phyloP scores from a whole-genome alignment of 1,140 invertebrate genomes.

The Bilobella aurantiaca region DNA sequence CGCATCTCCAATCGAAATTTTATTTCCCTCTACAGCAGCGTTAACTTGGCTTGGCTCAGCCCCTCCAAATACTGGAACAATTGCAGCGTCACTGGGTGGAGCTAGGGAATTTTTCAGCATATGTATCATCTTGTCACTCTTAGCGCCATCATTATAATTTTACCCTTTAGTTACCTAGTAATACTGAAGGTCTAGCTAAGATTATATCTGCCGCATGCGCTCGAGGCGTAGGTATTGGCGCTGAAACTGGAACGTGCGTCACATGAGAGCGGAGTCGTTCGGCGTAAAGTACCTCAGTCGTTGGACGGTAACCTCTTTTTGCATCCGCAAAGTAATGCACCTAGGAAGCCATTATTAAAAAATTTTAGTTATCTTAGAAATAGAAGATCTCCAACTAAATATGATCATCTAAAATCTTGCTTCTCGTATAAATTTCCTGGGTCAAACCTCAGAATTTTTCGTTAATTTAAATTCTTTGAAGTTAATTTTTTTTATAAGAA shows the following conservation, averaged over 20 bases:
- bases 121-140: no score
- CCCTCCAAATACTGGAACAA: neutral
- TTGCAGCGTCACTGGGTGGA: neutral
- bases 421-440: no score
- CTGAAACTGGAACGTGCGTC: neutral
- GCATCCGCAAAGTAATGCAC: conserved; percentile 35
- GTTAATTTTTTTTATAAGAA: no score
- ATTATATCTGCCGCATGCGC: neutral
- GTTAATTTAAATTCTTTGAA: no score
- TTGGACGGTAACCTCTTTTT: conserved; percentile 26
- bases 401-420: no score
- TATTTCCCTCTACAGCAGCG: conserved; percentile 7
- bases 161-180: neutral
- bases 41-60: conserved; percentile 2
- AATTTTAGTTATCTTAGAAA: no score
- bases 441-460: no score
- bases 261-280: conserved; percentile 17
- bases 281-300: conserved; percentile 33
- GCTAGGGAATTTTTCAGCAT: no score
- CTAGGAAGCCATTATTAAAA: no score
- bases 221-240: no score
- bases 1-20: conserved; percentile 16
- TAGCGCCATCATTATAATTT: no score
- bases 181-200: neutral
- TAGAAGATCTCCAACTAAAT: neutral